A percentile compares a stretch with the other conserved stretches of the same genome.
Evolutionary conservation across 1,140 invertebrate species (phyloP).

Genomic region (Cherax quadricarinatus): DNA sequence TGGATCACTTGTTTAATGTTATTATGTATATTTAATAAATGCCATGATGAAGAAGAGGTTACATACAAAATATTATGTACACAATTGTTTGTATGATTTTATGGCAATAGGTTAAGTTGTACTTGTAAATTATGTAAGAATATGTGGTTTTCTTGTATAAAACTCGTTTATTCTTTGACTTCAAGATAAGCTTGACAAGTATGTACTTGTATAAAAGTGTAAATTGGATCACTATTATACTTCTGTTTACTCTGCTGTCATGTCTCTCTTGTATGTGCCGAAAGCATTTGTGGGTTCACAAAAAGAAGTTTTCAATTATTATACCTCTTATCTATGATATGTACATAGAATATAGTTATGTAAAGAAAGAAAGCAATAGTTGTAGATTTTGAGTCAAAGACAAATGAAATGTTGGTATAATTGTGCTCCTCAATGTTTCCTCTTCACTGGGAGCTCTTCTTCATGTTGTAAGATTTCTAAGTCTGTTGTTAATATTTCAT

Average conservation of each 20-base stretch:
- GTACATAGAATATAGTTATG: background rate
- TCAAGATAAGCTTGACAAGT: background rate
- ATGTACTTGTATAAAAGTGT: background rate
- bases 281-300: background rate
- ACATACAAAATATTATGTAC: background rate
- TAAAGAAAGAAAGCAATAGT: background rate
- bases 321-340: background rate
- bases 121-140: background rate
- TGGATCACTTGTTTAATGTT: background rate
- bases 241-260: slow-evolving; percentile 8
- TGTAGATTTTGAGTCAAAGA: background rate
- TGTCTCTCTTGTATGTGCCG: background rate
- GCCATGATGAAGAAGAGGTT: background rate
- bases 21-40: background rate
- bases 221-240: background rate
- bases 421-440: background rate
- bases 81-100: background rate
- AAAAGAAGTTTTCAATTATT: background rate
- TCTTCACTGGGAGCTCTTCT: background rate
- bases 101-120: background rate
- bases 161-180: background rate
- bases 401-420: background rate
- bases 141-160: background rate
- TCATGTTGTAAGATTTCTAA: background rate
- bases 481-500: too few relatives aligned